Percentiles rank a stretch among this genome's conserved stretches.
These are phyloP conservation scores for Idaea aversata DNA, from an alignment of 2,888 invertebrate genomes.

Conservation along the genomic window DNA sequence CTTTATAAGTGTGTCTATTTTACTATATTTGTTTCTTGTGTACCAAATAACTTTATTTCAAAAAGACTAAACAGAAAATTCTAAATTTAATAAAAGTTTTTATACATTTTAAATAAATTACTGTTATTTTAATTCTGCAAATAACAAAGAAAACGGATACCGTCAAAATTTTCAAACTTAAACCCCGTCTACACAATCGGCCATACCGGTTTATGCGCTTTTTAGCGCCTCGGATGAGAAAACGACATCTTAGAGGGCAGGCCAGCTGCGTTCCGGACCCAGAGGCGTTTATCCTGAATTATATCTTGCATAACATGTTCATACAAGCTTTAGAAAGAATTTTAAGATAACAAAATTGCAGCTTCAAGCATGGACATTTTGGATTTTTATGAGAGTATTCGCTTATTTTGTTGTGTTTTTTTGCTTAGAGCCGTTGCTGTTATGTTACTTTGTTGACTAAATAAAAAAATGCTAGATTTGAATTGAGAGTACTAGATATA, in stretches of 20 bases:
- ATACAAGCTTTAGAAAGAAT: slow-evolving; percentile 17
- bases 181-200: slow-evolving; percentile 49
- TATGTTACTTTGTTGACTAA: background rate
- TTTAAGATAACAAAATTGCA: slow-evolving; percentile 13
- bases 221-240: slow-evolving; percentile 67
- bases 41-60: too few species aligned
- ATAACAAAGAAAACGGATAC: background rate
- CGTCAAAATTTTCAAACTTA: slow-evolving; percentile 30
- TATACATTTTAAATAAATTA: too few species aligned
- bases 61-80: too few species aligned
- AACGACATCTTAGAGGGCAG: slow-evolving; percentile 49
- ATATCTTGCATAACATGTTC: slow-evolving; percentile 19
- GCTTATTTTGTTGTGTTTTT: background rate
- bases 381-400: background rate
- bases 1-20: too few species aligned
- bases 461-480: too few species aligned
- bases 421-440: background rate
- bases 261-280: slow-evolving; percentile 45
- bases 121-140: background rate
- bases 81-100: too few species aligned
- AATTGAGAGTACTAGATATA: too few species aligned
- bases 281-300: slow-evolving; percentile 29
- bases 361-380: background rate
- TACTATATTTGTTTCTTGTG: too few species aligned
- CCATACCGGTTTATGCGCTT: slow-evolving; percentile 69